Base-by-base conservation (phyloP, 2,888 invertebrate species). In the Torymus tubicola region DNA sequence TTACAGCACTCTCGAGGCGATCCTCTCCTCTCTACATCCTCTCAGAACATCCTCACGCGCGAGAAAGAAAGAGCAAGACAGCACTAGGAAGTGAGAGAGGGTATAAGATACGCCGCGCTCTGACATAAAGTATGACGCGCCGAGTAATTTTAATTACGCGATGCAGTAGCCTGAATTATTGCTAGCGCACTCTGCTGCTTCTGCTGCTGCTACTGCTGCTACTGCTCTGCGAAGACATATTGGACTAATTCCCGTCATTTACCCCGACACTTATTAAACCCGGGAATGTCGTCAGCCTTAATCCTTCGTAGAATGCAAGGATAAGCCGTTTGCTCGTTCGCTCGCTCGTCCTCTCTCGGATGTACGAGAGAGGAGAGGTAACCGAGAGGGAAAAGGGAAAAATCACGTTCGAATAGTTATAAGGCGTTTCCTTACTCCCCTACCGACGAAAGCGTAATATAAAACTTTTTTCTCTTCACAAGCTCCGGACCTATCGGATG, bases 171-270 rank as follows among this genome's bases (percentile, higher is more conserved):
- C 84, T 86, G 86, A 87, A 88, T 87, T 87, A 88, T 88, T 87
- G 87, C 86, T 86, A 84, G 84, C 82, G 81, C 85, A 82, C 81
- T 81, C 63, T 82, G 84, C 83, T 67, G 3, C 24, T 24, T 24
- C 24, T 24, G 24, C 24, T 24, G 31, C 60, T 63, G 11, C 24
- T 24, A 21, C 63, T 11, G 10, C 14, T 63, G 10, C 4, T 13
- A 8, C 83, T 86, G 84, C 63, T 64, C 63, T 16, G 64, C 55
- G 69, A 80, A 86, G 86, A 88, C 86, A 88, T 87, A 88, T 89
- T 88, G 87, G 85, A 88, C 88, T 89, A 89, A 89, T 88, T 89
- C 87, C 86, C 86, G 88, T 88, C 88, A 86, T 89, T 88, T 86
- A 85, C 82, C 83, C 83, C 85, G 89, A 89, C 88, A 88, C 88